Evolutionary conservation across 2,797 vertebrate genomes (phyloP).

Genomic region (Brotula barbata): DNA sequence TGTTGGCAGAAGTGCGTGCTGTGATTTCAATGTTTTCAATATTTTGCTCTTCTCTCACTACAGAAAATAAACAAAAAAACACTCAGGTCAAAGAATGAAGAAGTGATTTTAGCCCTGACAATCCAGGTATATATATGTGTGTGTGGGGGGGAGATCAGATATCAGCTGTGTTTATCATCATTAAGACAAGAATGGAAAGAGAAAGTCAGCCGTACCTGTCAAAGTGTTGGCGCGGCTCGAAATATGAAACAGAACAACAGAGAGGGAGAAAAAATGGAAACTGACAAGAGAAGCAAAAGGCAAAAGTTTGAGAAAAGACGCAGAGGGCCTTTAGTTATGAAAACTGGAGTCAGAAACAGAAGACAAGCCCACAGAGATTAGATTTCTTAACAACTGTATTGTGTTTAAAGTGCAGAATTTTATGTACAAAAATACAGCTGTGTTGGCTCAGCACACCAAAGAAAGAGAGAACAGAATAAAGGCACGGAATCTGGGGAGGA

Average conservation of each 20-base stretch:
- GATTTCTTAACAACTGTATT: constrained; percentile 77
- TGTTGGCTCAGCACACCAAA: constrained; percentile 78
- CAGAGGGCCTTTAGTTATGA: constrained; percentile 8
- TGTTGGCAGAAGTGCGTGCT: too few relatives aligned
- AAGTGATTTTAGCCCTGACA: neutral
- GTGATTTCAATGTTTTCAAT: neutral
- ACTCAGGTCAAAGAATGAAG: too few relatives aligned
- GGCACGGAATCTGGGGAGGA: constrained; percentile 84
- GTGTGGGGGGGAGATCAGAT: constrained; percentile 14
- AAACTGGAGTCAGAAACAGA: constrained; percentile 49
- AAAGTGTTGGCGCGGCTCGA: constrained; percentile 45
- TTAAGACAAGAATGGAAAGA: constrained; percentile 36
- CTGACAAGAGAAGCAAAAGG: constrained; percentile 39
- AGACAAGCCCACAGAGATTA: constrained; percentile 55
- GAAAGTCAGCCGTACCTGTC: constrained; percentile 67
- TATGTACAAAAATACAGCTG: constrained; percentile 87
- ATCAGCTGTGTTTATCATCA: constrained; percentile 15
- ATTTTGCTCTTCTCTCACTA: neutral
- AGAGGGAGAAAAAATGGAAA: constrained; percentile 45
- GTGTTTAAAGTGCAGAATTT: constrained; percentile 87
- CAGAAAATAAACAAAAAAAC: too few relatives aligned
- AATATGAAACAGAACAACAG: constrained; percentile 51
- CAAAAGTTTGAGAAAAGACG: constrained; percentile 24
- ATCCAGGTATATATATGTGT: too few relatives aligned
- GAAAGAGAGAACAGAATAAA: constrained; percentile 82